Evolutionary conservation across 2,113 vertebrate genomes (phyloP).

Genomic region (Hipposideros armiger): DNA sequence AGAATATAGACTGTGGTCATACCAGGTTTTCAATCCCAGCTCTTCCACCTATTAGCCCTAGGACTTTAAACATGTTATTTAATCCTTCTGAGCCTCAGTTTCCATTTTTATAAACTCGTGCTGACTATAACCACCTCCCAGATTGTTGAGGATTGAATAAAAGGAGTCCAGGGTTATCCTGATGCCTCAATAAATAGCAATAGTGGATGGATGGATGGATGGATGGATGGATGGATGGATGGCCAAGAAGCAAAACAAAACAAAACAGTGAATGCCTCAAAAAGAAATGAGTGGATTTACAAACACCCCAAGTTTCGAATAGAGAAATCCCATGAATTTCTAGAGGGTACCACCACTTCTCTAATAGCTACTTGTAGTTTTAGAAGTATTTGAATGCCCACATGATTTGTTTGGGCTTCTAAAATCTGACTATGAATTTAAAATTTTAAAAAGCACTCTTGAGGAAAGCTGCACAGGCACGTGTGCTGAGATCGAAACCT

Average conservation of each 20-base stretch:
- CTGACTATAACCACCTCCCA: neutral
- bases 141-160: neutral
- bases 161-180: neutral
- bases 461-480: neutral
- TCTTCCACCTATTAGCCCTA: neutral
- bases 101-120: neutral
- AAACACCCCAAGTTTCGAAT: neutral
- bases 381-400: neutral
- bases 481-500: neutral
- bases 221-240: neutral
- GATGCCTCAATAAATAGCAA: neutral
- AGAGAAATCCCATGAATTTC: neutral
- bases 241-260: slow-evolving; percentile 19
- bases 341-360: neutral
- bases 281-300: neutral
- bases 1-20: slow-evolving; percentile 9
- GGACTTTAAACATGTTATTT: neutral
- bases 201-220: neutral
- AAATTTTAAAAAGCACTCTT: slow-evolving; percentile 35
- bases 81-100: neutral
- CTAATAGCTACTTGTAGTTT: neutral
- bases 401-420: slow-evolving; percentile 12
- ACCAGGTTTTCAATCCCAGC: neutral
- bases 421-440: slow-evolving; percentile 18
- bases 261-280: neutral